phyloP scores from a whole-genome alignment of 2,888 invertebrate species.

The Imbricaverruca yamaguchii region DNA sequence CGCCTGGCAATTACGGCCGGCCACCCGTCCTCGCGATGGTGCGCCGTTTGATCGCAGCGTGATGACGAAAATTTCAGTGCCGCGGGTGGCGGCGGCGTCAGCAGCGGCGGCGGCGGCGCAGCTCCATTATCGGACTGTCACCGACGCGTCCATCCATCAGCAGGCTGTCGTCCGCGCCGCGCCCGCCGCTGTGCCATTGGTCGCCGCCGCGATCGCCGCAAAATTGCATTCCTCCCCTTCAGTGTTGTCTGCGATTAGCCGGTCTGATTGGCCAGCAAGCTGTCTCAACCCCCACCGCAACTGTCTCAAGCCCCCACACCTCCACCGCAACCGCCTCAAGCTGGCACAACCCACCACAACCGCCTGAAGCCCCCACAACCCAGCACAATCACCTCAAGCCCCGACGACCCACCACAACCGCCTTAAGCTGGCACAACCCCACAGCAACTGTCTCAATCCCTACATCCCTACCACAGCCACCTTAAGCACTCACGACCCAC shows the following conservation, averaged over 20 bases:
- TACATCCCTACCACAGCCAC: no score
- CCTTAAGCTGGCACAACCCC: no score
- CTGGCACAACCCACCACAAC: no score
- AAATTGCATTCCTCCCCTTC: slow-evolving; percentile 22
- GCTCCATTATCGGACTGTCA: slow-evolving; percentile 18
- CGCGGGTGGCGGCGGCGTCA: background rate
- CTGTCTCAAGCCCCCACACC: no score
- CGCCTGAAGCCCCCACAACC: no score
- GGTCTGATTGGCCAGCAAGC: background rate
- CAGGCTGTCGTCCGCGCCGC: background rate
- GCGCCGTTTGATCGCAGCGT: background rate
- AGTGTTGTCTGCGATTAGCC: slow-evolving; percentile 4
- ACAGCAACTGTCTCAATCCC: no score
- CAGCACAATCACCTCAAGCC: no score
- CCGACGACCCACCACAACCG: no score
- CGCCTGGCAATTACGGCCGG: slow-evolving; percentile 1
- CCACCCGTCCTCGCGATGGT: background rate
- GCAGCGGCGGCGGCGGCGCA: background rate
- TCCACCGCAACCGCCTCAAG: no score
- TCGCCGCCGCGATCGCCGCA: background rate
- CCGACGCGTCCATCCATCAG: background rate
- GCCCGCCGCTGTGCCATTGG: background rate
- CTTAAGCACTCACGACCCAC: no score
- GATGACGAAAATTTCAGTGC: background rate
- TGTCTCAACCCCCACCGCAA: background rate